A percentile compares a stretch with the other conserved stretches of the same genome.
phyloP scores from a whole-genome alignment of 2,888 invertebrate species.

The Fissipunctia ypsillon region DNA sequence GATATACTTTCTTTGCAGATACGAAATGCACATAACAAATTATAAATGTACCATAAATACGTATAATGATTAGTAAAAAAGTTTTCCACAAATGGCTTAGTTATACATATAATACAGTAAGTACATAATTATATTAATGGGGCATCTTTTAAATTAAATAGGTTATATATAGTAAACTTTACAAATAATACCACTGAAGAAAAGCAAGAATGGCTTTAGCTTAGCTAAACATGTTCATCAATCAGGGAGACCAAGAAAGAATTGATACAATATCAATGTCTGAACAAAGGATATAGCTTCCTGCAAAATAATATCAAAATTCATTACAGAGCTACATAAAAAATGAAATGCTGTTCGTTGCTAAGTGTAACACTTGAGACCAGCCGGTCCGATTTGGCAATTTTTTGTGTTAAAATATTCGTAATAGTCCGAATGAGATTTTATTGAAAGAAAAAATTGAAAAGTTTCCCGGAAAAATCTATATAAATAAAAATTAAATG shows the following conservation, averaged over 20 bases:
- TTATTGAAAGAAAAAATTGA: too few species aligned
- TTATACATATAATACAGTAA: conserved; percentile 19
- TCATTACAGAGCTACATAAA: conserved; percentile 63
- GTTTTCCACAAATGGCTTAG: conserved; percentile 25
- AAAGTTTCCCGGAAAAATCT: too few species aligned
- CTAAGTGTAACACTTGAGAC: too few species aligned
- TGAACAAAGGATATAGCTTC: conserved; percentile 37
- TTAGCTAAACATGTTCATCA: conserved; percentile 57
- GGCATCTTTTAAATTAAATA: conserved; percentile 60
- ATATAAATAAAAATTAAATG: too few species aligned
- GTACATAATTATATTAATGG: conserved; percentile 31
- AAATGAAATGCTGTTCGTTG: too few species aligned
- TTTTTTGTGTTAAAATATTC: too few species aligned
- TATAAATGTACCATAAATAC: conserved; percentile 33
- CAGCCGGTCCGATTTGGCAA: too few species aligned
- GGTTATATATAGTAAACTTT: conserved; percentile 60
- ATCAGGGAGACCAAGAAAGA: conserved; percentile 44
- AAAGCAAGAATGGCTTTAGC: conserved; percentile 68
- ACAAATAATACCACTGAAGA: conserved; percentile 70
- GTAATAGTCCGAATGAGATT: too few species aligned
- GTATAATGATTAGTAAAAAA: too few species aligned
- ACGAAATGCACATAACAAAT: conserved; percentile 16
- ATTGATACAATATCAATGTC: conserved; percentile 29
- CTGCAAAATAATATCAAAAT: conserved; percentile 54
- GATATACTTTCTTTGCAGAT: conserved; percentile 8